These are phyloP conservation scores for Drosophila lini DNA, from an alignment of 1,140 invertebrate species.

Conservation along the genomic window DNA sequence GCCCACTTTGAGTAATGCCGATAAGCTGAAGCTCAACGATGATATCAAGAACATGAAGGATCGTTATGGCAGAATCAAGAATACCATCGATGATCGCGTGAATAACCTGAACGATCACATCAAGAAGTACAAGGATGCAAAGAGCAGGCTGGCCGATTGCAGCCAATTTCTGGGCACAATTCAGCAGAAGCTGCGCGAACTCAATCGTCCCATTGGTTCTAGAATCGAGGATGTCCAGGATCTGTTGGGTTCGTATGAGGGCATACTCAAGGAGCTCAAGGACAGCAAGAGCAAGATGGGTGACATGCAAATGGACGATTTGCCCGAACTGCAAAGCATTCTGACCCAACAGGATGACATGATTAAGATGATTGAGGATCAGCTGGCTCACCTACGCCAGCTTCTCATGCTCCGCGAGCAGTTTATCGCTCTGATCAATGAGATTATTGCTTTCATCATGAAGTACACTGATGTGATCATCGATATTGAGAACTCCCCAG, in stretches of 20 bases:
- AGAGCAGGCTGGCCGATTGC: slow-evolving; percentile 91
- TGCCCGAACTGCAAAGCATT: slow-evolving; percentile 91
- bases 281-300: slow-evolving; percentile 92
- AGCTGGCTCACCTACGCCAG: slow-evolving; percentile 91
- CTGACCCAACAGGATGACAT: slow-evolving; percentile 93
- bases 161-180: slow-evolving; percentile 92
- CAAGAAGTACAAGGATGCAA: slow-evolving; percentile 91
- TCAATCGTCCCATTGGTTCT: slow-evolving; percentile 93
- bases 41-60: slow-evolving; percentile 91
- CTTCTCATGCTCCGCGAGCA: slow-evolving; percentile 93
- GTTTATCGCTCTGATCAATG: slow-evolving; percentile 92
- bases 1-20: slow-evolving; percentile 92
- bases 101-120: slow-evolving; percentile 90
- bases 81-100: slow-evolving; percentile 90
- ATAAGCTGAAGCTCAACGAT: slow-evolving; percentile 92
- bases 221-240: slow-evolving; percentile 93
- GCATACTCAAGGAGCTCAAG: slow-evolving; percentile 91
- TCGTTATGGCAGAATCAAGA: slow-evolving; percentile 89
- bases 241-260: slow-evolving; percentile 91
- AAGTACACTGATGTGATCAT: slow-evolving; percentile 94
- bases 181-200: slow-evolving; percentile 91
- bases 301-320: slow-evolving; percentile 90
- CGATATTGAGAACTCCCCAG: slow-evolving; percentile 92
- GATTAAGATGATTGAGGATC: slow-evolving; percentile 92
- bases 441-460: slow-evolving; percentile 93